These are phyloP conservation scores for Neodiprion lecontei DNA, from an alignment of 1,140 invertebrate species.

Conservation along the genomic window DNA sequence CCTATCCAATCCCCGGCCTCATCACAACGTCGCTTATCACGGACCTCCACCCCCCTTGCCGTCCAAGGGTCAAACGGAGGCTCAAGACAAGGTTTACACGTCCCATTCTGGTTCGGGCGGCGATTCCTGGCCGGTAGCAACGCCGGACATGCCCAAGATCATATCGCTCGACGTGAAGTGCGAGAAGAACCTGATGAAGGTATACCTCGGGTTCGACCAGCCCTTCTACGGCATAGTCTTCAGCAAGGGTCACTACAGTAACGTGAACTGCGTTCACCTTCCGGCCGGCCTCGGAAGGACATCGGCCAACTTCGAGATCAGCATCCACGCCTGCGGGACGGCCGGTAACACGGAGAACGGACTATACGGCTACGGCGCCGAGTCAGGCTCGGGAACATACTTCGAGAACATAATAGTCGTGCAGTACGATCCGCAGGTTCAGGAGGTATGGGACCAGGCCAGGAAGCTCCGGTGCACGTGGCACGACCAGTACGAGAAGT, in stretches of 20 bases:
- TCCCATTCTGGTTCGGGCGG: constrained; percentile 48
- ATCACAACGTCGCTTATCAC: constrained; percentile 68
- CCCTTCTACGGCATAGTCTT: constrained; percentile 96
- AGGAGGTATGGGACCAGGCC: constrained; percentile 96
- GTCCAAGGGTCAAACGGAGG: constrained; percentile 53
- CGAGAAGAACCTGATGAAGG: constrained; percentile 93
- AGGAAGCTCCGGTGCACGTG: constrained; percentile 91
- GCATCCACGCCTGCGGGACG: constrained; percentile 89
- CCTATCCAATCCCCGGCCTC: constrained; percentile 57
- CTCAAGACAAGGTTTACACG: constrained; percentile 67
- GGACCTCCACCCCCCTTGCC: constrained; percentile 71
- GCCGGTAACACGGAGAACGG: constrained; percentile 90
- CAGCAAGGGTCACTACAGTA: constrained; percentile 91
- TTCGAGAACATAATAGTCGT: constrained; percentile 96
- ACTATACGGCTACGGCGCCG: constrained; percentile 80
- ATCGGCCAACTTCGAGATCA: constrained; percentile 89
- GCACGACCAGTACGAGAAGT: constrained; percentile 96
- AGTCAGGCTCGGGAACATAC: constrained; percentile 88
- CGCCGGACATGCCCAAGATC: constrained; percentile 90
- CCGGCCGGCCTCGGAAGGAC: constrained; percentile 85
- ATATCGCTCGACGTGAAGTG: constrained; percentile 91
- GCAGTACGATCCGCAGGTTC: constrained; percentile 93
- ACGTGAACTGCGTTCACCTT: constrained; percentile 89
- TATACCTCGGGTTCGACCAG: constrained; percentile 90
- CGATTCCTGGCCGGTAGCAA: constrained; percentile 82